Evolutionary conservation across 2,797 vertebrate species (phyloP).

Genomic region (Astyanax mexicanus): DNA sequence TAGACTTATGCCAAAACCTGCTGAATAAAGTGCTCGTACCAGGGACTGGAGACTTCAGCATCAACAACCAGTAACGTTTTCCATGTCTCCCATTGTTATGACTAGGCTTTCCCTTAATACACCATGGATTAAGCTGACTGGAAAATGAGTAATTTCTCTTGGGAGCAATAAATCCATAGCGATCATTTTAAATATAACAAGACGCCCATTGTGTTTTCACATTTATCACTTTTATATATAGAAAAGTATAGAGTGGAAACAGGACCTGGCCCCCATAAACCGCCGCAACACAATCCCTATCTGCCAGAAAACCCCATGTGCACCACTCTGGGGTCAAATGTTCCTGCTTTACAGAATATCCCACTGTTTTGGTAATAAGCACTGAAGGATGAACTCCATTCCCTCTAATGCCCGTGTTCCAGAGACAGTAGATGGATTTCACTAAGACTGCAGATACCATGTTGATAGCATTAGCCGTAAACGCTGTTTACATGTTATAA

Average conservation of each 20-base stretch:
- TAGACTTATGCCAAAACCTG: not conserved
- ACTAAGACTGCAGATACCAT: not conserved
- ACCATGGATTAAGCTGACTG: constrained; percentile 63
- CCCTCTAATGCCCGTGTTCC: not conserved
- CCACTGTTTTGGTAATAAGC: constrained; percentile 28
- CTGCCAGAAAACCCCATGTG: not conserved
- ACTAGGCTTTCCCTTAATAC: constrained; percentile 55
- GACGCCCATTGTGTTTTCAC: constrained; percentile 36
- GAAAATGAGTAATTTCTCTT: constrained; percentile 67
- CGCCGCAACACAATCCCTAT: constrained; percentile 51
- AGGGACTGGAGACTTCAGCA: not conserved
- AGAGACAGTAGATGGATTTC: not conserved
- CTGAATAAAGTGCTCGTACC: not conserved
- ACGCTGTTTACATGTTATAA: constrained; percentile 40
- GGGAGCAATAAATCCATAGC: constrained; percentile 72
- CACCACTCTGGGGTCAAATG: constrained; percentile 34
- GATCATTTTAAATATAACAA: constrained; percentile 69
- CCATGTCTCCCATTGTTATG: constrained; percentile 11
- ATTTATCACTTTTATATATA: constrained; percentile 15
- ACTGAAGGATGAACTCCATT: constrained; percentile 25
- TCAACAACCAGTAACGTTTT: constrained; percentile 1
- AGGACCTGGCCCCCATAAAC: constrained; percentile 34
- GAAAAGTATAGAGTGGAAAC: not conserved
- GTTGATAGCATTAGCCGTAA: not conserved
- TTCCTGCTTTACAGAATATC: constrained; percentile 34